Evolutionary conservation across 1,140 invertebrate genomes (phyloP).

Genomic region (Heliconius nattereri): DNA sequence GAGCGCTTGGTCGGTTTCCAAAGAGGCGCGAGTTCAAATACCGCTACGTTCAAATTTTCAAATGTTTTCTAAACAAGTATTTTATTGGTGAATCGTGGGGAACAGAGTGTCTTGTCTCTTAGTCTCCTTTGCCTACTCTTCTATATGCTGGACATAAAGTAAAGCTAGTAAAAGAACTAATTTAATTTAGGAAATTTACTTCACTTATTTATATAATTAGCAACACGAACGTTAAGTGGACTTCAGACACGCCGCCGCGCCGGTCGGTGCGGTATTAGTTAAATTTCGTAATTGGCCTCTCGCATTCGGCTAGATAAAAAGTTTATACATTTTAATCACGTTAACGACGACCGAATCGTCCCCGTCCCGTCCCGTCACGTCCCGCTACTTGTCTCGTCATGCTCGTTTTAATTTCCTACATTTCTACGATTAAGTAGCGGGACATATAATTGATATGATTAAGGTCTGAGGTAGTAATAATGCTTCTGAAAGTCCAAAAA

Average conservation of each 20-base stretch:
- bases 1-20: too few species aligned
- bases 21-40: too few species aligned
- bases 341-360: background rate
- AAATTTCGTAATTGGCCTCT: background rate
- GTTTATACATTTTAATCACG: conserved; percentile 14
- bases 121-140: too few species aligned
- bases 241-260: background rate
- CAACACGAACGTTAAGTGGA: background rate
- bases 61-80: too few species aligned
- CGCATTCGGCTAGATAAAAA: background rate
- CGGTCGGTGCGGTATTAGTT: background rate
- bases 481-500: background rate
- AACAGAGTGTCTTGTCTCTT: too few species aligned
- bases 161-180: too few species aligned
- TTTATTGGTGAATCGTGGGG: too few species aligned
- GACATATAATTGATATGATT: conserved; percentile 23
- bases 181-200: background rate
- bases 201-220: background rate
- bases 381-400: conserved; percentile 15
- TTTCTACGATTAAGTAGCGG: background rate
- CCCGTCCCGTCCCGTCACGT: background rate
- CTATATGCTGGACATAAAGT: too few species aligned
- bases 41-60: too few species aligned
- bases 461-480: background rate
- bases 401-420: conserved; percentile 22